Conservation (phyloP, 2,888 invertebrate genomes). For the Drosophila niveifrons region DNA sequence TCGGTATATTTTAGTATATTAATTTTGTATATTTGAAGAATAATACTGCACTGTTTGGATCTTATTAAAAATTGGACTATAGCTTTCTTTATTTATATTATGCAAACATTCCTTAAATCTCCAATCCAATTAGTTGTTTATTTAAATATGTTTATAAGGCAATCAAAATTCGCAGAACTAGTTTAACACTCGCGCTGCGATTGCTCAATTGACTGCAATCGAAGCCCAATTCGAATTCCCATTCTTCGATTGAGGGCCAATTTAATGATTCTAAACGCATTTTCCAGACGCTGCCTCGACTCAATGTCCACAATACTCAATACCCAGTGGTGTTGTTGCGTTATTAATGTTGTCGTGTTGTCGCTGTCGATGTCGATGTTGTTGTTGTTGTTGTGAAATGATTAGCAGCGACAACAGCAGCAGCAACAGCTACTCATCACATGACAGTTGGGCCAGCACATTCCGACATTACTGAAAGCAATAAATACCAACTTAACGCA, state of each 20-base stretch:
- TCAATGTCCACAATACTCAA: constrained; percentile 28
- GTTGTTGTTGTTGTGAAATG: constrained; percentile 66
- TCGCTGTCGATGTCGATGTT: constrained; percentile 23
- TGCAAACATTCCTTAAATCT: too few species aligned
- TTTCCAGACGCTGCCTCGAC: constrained; percentile 33
- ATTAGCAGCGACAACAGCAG: constrained; percentile 66
- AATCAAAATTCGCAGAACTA: background rate
- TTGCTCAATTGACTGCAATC: constrained; percentile 14
- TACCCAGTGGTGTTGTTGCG: constrained; percentile 57
- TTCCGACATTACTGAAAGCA: constrained; percentile 83
- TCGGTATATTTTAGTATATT: too few species aligned
- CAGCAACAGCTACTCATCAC: constrained; percentile 67
- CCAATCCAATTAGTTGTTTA: too few species aligned
- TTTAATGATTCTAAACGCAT: constrained; percentile 71
- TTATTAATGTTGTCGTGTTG: constrained; percentile 49
- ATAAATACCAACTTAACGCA: constrained; percentile 85
- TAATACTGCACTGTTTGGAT: too few species aligned
- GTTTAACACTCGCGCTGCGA: constrained; percentile 4
- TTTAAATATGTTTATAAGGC: too few species aligned
- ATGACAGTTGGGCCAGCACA: constrained; percentile 72
- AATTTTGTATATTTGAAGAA: too few species aligned
- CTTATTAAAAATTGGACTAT: too few species aligned
- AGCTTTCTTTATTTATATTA: too few species aligned
- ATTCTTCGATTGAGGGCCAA: constrained; percentile 56
- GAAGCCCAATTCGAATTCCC: constrained; percentile 6